These are phyloP conservation scores for Drosophila quadrilineata DNA, from an alignment of 1,140 invertebrate genomes.

Conservation along the genomic window DNA sequence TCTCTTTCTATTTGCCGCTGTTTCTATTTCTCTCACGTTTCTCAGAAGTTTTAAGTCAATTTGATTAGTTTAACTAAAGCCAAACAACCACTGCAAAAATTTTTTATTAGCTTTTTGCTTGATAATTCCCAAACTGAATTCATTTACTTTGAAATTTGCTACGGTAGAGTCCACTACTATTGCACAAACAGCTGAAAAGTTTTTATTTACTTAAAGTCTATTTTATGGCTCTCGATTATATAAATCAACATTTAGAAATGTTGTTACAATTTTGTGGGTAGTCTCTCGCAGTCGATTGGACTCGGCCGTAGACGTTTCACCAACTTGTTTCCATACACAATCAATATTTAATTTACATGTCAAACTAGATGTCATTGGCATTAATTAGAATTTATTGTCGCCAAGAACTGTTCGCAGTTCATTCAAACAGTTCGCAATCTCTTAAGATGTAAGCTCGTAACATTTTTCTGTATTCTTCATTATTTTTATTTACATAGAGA, in stretches of 20 bases:
- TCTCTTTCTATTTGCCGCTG: too few relatives aligned
- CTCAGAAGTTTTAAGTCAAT: slow-evolving; percentile 47
- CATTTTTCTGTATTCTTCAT: background rate
- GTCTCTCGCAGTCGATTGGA: too few relatives aligned
- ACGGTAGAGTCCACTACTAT: too few relatives aligned
- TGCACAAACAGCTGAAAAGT: slow-evolving; percentile 6
- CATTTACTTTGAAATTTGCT: too few relatives aligned
- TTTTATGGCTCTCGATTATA: too few relatives aligned
- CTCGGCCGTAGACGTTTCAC: too few relatives aligned
- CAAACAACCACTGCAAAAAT: too few relatives aligned
- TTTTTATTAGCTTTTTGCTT: too few relatives aligned
- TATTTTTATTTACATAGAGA: background rate
- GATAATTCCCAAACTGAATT: too few relatives aligned
- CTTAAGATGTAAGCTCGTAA: too few relatives aligned
- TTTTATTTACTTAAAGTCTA: too few relatives aligned
- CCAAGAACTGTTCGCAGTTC: slow-evolving; percentile 7
- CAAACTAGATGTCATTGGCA: slow-evolving; percentile 16
- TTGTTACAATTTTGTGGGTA: background rate
- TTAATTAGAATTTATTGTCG: slow-evolving; percentile 19
- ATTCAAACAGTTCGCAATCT: too few relatives aligned
- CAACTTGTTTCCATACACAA: slow-evolving; percentile 2
- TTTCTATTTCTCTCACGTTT: slow-evolving; percentile 21
- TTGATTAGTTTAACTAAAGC: slow-evolving; percentile 30
- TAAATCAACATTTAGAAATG: background rate
- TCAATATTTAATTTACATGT: slow-evolving; percentile 12